Percentiles rank a stretch among this genome's conserved stretches.
These are phyloP conservation scores for Noctuana brunneofusca DNA, from an alignment of 2,888 invertebrate species.

Conservation along the genomic window DNA sequence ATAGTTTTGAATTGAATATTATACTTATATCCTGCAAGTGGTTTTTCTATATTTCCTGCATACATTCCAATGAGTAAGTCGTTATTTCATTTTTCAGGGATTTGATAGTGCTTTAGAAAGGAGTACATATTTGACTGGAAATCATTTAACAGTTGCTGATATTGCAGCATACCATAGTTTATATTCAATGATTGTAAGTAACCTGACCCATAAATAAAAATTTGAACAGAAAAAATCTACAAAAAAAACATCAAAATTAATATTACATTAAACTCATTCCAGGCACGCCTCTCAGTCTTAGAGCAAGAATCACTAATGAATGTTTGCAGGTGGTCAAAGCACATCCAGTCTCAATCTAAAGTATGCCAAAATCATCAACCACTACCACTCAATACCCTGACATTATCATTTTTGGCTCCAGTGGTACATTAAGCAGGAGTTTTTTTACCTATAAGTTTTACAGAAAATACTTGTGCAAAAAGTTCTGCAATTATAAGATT, in stretches of 20 bases:
- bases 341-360: conserved; percentile 86
- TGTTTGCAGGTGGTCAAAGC: conserved; percentile 90
- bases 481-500: background rate
- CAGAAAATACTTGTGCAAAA: no score
- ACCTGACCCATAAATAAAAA: background rate
- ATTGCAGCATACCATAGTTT: conserved; percentile 86
- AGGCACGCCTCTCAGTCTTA: conserved; percentile 84
- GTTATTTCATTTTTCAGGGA: conserved; percentile 51
- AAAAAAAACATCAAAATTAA: background rate
- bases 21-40: no score
- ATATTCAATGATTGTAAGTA: conserved; percentile 85
- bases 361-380: conserved; percentile 72
- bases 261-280: conserved; percentile 51
- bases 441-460: background rate
- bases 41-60: no score
- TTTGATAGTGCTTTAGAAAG: conserved; percentile 67
- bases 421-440: conserved; percentile 57
- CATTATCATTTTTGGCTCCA: conserved; percentile 63
- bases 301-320: conserved; percentile 88
- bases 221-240: background rate
- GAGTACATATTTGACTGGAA: conserved; percentile 68
- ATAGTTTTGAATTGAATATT: no score
- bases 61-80: background rate
- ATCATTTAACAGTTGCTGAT: conserved; percentile 85
- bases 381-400: conserved; percentile 59